phyloP scores from a whole-genome alignment of 2,888 invertebrate genomes.

The Drosophila rellima region DNA sequence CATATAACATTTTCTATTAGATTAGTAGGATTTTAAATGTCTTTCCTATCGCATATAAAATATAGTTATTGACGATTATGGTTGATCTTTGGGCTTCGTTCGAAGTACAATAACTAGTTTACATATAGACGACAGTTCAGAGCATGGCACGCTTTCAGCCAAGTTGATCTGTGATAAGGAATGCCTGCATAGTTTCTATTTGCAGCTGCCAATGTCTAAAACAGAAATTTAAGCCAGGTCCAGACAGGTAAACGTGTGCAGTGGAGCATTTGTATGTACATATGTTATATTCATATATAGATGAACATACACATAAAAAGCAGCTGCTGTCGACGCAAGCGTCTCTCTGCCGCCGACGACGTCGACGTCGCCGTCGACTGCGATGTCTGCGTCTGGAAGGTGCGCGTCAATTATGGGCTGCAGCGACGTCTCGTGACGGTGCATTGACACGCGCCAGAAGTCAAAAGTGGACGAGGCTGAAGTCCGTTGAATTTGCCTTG shows the following conservation, averaged over 20 bases:
- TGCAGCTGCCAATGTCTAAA: conserved; percentile 45
- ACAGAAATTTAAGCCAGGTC: conserved; percentile 34
- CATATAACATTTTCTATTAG: no score
- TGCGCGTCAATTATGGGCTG: conserved; percentile 49
- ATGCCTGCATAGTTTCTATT: conserved; percentile 19
- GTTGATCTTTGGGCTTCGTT: conserved; percentile 6
- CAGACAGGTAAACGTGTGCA: conserved; percentile 52
- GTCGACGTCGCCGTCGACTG: conserved; percentile 14
- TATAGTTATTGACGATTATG: not conserved
- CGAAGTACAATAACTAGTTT: conserved; percentile 8
- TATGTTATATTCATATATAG: conserved; percentile 9
- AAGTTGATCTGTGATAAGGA: conserved; percentile 1
- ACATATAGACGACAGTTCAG: not conserved
- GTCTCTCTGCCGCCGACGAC: conserved; percentile 20
- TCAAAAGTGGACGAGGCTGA: conserved; percentile 39
- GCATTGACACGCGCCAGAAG: conserved; percentile 76
- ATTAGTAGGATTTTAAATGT: no score
- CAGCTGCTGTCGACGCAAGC: conserved; percentile 33
- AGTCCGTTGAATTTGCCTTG: conserved; percentile 19
- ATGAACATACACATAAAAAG: conserved; percentile 8
- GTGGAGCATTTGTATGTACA: conserved; percentile 46
- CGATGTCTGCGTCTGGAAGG: conserved; percentile 55
- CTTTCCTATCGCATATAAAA: not conserved
- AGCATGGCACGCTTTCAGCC: conserved; percentile 1
- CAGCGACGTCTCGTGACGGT: conserved; percentile 53